Evolutionary conservation across 2,888 invertebrate species (phyloP).

Genomic region (Caenorhabditis drosophilae): DNA sequence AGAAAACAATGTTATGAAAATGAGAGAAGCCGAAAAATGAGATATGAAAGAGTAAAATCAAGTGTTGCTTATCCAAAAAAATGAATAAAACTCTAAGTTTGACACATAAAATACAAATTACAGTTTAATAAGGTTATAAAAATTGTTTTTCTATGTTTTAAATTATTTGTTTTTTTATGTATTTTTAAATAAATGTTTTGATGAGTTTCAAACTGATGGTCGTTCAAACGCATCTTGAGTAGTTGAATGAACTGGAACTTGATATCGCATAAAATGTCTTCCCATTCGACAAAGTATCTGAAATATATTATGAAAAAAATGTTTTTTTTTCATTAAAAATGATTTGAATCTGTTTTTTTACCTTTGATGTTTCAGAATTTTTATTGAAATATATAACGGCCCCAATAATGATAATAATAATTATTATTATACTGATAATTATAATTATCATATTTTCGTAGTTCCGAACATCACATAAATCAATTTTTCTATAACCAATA

Average conservation of each 20-base stretch:
- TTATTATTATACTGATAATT: background rate
- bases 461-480: background rate
- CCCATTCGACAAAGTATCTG: constrained; percentile 5
- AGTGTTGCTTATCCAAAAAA: too few relatives aligned
- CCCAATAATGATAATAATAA: background rate
- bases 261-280: constrained; percentile 7
- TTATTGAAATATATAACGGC: background rate
- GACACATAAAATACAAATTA: too few relatives aligned
- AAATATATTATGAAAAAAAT: too few relatives aligned
- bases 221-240: constrained; percentile 2
- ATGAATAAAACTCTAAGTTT: too few relatives aligned
- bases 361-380: constrained; percentile 1
- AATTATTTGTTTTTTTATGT: too few relatives aligned
- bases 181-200: too few relatives aligned
- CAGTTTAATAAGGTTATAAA: too few relatives aligned
- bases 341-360: too few relatives aligned
- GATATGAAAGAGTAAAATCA: too few relatives aligned
- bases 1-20: too few relatives aligned
- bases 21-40: background rate
- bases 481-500: background rate
- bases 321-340: too few relatives aligned
- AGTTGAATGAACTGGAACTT: background rate
- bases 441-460: background rate
- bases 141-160: too few relatives aligned
- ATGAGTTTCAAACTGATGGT: background rate